Evolutionary conservation across 2,113 vertebrate genomes (phyloP).

Genomic region (Psilopogon haemacephalus): DNA sequence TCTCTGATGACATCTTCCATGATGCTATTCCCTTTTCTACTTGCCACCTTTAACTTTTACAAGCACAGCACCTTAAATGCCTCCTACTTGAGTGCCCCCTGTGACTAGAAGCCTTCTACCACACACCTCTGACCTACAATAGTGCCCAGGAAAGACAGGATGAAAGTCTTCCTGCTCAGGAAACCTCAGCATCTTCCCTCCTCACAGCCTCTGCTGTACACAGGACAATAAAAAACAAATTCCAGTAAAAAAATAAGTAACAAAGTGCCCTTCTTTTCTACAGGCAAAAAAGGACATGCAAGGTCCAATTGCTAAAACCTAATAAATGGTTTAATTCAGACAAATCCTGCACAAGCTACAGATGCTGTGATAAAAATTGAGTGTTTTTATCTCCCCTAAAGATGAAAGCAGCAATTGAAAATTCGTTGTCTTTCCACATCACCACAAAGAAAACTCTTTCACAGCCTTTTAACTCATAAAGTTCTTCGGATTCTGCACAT

Average conservation of each 20-base stretch:
- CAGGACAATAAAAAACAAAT: background rate
- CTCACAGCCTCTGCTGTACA: background rate
- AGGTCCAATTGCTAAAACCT: background rate
- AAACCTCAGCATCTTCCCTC: background rate
- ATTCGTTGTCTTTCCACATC: background rate
- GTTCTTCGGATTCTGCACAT: background rate
- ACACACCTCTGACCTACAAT: fast-evolving
- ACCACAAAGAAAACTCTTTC: background rate
- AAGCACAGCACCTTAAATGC: fast-evolving
- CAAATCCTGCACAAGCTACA: background rate
- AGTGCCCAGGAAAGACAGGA: background rate
- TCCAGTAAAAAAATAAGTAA: background rate
- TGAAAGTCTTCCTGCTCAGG: background rate
- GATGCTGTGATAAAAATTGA: background rate
- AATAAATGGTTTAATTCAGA: background rate
- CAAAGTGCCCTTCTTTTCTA: background rate
- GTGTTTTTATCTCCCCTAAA: background rate
- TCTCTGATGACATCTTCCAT: background rate
- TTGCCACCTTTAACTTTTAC: background rate
- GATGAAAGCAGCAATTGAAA: background rate
- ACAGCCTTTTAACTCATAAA: background rate
- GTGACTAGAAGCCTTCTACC: background rate
- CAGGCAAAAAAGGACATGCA: background rate
- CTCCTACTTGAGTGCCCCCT: background rate
- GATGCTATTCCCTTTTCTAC: background rate